Evolutionary conservation across 2,113 vertebrate species (phyloP).

Genomic region (Capreolus pygargus): DNA sequence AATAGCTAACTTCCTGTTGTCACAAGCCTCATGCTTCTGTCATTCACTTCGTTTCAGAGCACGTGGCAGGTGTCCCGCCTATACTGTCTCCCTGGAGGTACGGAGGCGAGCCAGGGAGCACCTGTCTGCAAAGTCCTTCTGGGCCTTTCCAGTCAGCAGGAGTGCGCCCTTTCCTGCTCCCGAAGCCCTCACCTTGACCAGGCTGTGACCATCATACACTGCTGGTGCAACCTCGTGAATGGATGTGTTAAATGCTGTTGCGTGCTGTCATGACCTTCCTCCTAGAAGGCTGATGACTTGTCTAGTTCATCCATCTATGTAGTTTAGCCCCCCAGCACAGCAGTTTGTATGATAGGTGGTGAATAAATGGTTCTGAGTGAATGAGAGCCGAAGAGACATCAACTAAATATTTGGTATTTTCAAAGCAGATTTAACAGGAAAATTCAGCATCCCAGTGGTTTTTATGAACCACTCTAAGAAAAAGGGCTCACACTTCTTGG

Average conservation of each 20-base stretch:
- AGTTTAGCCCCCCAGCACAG: neutral
- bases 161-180: neutral
- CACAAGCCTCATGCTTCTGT: neutral
- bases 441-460: neutral
- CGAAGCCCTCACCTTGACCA: neutral
- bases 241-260: neutral
- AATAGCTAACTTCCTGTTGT: neutral
- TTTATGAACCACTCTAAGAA: neutral
- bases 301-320: neutral
- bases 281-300: neutral
- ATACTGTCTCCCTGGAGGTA: neutral
- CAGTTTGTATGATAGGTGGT: neutral
- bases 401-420: neutral
- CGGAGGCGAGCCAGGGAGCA: neutral
- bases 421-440: neutral
- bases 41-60: neutral
- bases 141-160: neutral
- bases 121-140: neutral
- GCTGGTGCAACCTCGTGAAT: accelerated
- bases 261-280: accelerated
- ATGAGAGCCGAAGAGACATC: neutral
- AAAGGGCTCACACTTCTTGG: neutral
- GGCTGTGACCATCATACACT: neutral
- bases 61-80: neutral
- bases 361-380: neutral